Evolutionary conservation across 2,888 invertebrate genomes (phyloP).

Genomic region (Dendrolimus houi): DNA sequence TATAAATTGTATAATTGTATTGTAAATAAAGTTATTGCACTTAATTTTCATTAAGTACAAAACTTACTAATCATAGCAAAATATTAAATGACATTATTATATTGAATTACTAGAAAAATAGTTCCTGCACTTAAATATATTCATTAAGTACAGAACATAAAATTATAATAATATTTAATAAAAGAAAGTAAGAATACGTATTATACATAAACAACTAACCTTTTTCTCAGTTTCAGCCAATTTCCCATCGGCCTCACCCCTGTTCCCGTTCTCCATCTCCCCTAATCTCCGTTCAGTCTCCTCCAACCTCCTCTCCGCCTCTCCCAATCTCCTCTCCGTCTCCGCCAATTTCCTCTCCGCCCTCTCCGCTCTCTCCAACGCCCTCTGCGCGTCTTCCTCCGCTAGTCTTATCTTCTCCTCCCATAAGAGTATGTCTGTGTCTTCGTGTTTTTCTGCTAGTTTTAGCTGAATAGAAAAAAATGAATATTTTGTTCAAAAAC

Average conservation of each 20-base stretch:
- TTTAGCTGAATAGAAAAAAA: constrained; percentile 49
- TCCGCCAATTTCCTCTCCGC: constrained; percentile 41
- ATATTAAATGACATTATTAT: too few species aligned
- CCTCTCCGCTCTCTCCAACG: constrained; percentile 76
- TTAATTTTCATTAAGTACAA: too few species aligned
- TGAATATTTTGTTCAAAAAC: background rate
- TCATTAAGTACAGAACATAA: too few species aligned
- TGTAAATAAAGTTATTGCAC: too few species aligned
- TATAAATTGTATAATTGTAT: too few species aligned
- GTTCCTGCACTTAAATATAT: too few species aligned
- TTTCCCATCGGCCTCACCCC: background rate
- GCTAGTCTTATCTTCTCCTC: constrained; percentile 82
- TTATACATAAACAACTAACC: too few species aligned
- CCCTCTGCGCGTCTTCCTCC: constrained; percentile 80
- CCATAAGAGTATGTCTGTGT: constrained; percentile 80
- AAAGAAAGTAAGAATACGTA: too few species aligned
- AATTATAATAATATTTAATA: too few species aligned
- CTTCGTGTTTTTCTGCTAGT: constrained; percentile 79
- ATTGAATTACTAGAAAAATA: too few species aligned
- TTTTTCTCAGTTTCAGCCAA: background rate
- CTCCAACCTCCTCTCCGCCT: constrained; percentile 9
- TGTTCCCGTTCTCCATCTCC: constrained; percentile 2
- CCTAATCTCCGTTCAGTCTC: background rate
- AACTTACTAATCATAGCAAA: too few species aligned
- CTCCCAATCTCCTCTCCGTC: constrained; percentile 13